A percentile compares a stretch with the other conserved stretches of the same genome.
phyloP scores from a whole-genome alignment of 2,888 invertebrate species.

The Philereme transversata region DNA sequence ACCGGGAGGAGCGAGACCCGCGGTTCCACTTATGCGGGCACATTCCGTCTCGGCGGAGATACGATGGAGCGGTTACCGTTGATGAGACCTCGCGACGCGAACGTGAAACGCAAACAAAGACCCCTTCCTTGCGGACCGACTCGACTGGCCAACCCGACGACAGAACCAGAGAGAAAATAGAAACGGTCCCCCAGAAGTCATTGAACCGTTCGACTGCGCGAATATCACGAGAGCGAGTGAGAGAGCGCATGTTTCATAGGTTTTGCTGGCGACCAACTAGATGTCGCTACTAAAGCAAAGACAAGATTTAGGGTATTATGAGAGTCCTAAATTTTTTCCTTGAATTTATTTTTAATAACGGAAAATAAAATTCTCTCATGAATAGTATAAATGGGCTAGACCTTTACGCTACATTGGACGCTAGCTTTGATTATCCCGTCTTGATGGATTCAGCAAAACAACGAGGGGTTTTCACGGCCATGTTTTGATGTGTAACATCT shows the following conservation, averaged over 20 bases:
- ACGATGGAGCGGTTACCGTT: constrained; percentile 67
- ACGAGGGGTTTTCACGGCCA: too few species aligned
- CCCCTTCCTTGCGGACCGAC: constrained; percentile 73
- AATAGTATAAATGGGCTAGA: too few species aligned
- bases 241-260: constrained; percentile 46
- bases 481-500: too few species aligned
- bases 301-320: constrained; percentile 45
- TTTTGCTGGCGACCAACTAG: constrained; percentile 49
- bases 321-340: constrained; percentile 46
- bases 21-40: constrained; percentile 80
- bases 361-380: too few species aligned
- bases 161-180: constrained; percentile 84
- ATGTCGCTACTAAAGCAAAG: constrained; percentile 49
- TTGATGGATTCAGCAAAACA: too few species aligned
- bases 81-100: constrained; percentile 77
- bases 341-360: too few species aligned
- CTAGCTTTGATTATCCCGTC: too few species aligned
- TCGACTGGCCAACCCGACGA: constrained; percentile 66
- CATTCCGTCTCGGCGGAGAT: constrained; percentile 80
- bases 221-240: constrained; percentile 70
- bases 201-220: constrained; percentile 78
- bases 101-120: constrained; percentile 84
- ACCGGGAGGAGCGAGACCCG: constrained; percentile 79
- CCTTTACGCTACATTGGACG: too few species aligned
- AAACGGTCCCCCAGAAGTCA: constrained; percentile 81